Conservation (phyloP, 2,888 invertebrate species). For the Rhagonycha fulva region DNA sequence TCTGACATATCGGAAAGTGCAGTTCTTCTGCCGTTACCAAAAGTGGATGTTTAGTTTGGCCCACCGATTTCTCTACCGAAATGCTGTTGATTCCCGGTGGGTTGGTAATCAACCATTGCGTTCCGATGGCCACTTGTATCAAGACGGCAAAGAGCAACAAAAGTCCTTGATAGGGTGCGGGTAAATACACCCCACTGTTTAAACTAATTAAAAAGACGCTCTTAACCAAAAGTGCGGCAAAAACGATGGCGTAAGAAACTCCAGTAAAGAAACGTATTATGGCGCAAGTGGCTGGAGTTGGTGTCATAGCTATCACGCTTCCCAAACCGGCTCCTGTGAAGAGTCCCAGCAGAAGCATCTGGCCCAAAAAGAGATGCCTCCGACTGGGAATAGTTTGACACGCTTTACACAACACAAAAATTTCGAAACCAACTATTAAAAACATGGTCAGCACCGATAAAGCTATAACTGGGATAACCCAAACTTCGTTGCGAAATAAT, state of each 20-base stretch:
- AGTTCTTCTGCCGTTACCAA: constrained; percentile 53
- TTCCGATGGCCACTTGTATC: constrained; percentile 84
- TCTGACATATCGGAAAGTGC: constrained; percentile 63
- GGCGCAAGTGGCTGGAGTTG: constrained; percentile 80
- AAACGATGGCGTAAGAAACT: constrained; percentile 82
- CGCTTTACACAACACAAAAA: constrained; percentile 85
- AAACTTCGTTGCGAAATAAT: constrained; percentile 72
- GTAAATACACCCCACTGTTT: constrained; percentile 88
- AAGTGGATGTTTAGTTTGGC: constrained; percentile 51
- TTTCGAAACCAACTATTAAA: constrained; percentile 84
- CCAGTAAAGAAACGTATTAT: constrained; percentile 83
- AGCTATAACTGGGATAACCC: constrained; percentile 89
- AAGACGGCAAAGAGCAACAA: constrained; percentile 88
- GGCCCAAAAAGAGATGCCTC: constrained; percentile 84
- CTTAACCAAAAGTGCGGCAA: constrained; percentile 90
- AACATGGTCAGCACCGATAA: constrained; percentile 84
- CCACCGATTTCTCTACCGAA: constrained; percentile 48
- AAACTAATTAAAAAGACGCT: constrained; percentile 91
- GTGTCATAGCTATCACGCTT: constrained; percentile 76
- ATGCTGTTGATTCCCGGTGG: constrained; percentile 67
- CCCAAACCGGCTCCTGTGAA: constrained; percentile 82
- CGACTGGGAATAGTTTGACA: constrained; percentile 82
- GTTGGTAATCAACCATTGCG: constrained; percentile 82
- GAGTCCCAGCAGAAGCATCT: constrained; percentile 82
- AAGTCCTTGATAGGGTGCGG: constrained; percentile 89